Evolutionary conservation across 2,888 invertebrate species (phyloP), one percentile per base, ranked within the genome.

Genomic region (Meandrusa payeni): DNA sequence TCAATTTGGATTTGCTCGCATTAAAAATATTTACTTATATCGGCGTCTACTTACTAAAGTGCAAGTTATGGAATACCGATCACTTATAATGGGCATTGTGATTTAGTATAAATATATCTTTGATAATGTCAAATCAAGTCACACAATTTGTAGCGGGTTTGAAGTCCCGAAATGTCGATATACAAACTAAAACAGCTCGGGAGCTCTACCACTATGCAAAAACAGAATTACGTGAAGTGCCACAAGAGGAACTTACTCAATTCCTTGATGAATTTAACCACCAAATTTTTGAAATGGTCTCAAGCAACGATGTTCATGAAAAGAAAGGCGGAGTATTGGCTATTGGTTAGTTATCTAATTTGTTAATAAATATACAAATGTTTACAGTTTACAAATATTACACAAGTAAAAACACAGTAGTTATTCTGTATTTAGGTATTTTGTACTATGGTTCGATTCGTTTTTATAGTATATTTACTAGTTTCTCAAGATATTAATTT

Each of bases 221-320:
- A 73, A 96, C 96, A 3, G 97, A 97, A 67, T 76, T 97, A 33
- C 91, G 96, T 3, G 97, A 97, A 80, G 95, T 96, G 57, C 94
- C 96, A 1, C 93, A 93, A 46, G 98, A 98, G 69, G 97, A 97
- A 67, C 91, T 97, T 52, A 94, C 94, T 12, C 90, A 92, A 47
- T 98, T 98, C 72, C 93, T 98, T 76, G 98, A 98, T 71, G 96
- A 96, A 55, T 97, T 98, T 69, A 97, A 97, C 73, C 95, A 96
- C 67, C 95, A 97, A 67, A 97, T 98, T 54, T 96, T 96, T 73
- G 96, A 97, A 74, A 97, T 98, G 97, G 96, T 98, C 1, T 95
- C 96, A 6, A 95, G 96, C 57, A 92, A 93, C 29, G 97, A 98
- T 73, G 93, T 95, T 20, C 95, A 96, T 78, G 98, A 98, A 73